Conservation (phyloP, 2,888 invertebrate genomes). For the Brenthis daphne region DNA sequence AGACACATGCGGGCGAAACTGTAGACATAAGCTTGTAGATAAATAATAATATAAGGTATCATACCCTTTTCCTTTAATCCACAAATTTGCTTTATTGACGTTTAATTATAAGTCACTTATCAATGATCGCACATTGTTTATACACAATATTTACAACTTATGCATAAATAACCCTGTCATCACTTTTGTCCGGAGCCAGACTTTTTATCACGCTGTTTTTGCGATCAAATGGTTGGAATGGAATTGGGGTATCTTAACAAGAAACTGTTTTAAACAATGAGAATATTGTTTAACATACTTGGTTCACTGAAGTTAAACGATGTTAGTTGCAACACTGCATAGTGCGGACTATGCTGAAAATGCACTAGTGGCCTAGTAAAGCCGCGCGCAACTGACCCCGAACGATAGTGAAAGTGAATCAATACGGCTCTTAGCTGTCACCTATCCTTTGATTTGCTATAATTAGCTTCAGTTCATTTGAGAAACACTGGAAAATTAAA, state of each 20-base stretch:
- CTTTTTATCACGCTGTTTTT: too few relatives aligned
- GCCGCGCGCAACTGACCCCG: constrained; percentile 79
- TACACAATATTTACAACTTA: too few relatives aligned
- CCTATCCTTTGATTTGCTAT: constrained; percentile 29
- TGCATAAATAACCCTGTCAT: too few relatives aligned
- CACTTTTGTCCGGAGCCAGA: too few relatives aligned
- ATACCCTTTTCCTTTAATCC: constrained; percentile 1
- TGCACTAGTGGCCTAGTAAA: constrained; percentile 77
- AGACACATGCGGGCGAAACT: too few relatives aligned
- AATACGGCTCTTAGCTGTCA: constrained; percentile 68
- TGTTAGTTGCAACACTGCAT: constrained; percentile 65
- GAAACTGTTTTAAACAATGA: background rate
- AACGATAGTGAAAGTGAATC: constrained; percentile 76
- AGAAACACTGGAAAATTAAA: background rate
- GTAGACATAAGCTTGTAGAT: too few relatives aligned
- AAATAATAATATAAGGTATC: background rate
- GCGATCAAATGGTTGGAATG: too few relatives aligned
- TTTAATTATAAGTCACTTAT: background rate
- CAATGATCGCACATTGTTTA: background rate
- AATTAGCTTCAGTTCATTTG: constrained; percentile 8
- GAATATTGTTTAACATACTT: constrained; percentile 1
- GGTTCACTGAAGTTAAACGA: constrained; percentile 38
- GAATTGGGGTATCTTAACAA: too few relatives aligned
- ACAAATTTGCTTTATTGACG: background rate
- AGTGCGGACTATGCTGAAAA: constrained; percentile 67